Evolutionary conservation across 2,888 invertebrate genomes (phyloP), one percentile per base, ranked within the genome.

Genomic region (Acanthosoma haemorrhoidale): DNA sequence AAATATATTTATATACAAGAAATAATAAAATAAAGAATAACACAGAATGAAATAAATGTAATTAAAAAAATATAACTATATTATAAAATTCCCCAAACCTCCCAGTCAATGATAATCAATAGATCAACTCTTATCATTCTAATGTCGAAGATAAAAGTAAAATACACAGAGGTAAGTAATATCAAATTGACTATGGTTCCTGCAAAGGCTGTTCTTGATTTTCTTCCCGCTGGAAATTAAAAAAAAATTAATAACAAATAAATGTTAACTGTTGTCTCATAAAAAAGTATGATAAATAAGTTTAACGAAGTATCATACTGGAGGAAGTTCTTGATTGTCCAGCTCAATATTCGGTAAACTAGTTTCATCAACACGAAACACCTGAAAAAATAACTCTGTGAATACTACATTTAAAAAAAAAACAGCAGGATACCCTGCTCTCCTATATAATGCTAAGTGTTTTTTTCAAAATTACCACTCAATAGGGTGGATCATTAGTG

Each of bases 311-410:
- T 15, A 60, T 59, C 66, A 59, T 41, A 70, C 70, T 29, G 70
- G 69, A 38, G 69, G 63, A 5, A 68, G 64, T 57, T 71, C 71
- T 64, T 68, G 68, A 57, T 58, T 69, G 36, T 71, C 71, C 9
- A 57, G 43, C 34, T 71, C 71, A 16, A 63, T 25, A 15, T 41
- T 61, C 4, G 66, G 67, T 18, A 67, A 61, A n/a, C 51, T 69
- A 38, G 38, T 25, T 39, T 69, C 69, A n/a, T 61, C 68, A 31
- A 29, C 36, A 32, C 58, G 60, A 38, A 71, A 71, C 8, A 34
- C 71, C 69, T 68, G 15, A 25, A 69, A 63, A 18, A 21, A 18
- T 41, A 9, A 41, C 4, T 41, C n/a, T 15, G 6, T 18, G 18
- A 18, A 18, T 51, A 15, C 4, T 51, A 51, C 9, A 11, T 15